Conservation (phyloP, 2,113 vertebrate genomes). For the Stegastes partitus region DNA sequence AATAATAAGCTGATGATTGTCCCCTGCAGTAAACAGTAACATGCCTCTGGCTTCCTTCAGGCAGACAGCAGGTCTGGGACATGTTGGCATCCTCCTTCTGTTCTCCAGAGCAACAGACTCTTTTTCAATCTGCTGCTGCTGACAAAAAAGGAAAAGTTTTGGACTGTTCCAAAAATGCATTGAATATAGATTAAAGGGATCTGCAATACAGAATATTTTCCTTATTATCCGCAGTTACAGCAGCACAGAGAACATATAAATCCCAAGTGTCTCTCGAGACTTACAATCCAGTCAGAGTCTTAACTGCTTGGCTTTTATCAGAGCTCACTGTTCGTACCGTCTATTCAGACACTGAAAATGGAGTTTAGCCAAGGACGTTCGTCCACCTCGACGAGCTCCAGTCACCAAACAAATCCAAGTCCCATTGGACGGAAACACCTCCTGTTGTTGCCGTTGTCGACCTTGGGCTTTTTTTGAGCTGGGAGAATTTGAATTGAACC, state of each 20-base stretch:
- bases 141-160: too few species aligned
- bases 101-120: too few species aligned
- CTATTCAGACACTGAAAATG: background rate
- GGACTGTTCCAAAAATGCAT: too few species aligned
- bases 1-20: background rate
- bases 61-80: conserved; percentile 15
- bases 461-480: conserved; percentile 52
- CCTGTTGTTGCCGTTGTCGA: conserved; percentile 22
- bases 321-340: conserved; percentile 8
- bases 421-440: conserved; percentile 31
- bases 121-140: too few species aligned
- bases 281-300: conserved; percentile 20
- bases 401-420: conserved; percentile 20
- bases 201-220: too few species aligned
- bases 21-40: background rate
- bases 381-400: conserved; percentile 10
- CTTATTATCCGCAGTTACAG: too few species aligned
- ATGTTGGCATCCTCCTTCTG: conserved; percentile 9
- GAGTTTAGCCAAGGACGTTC: conserved; percentile 43
- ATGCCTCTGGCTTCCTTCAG: conserved; percentile 37
- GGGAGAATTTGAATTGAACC: conserved; percentile 24
- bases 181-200: too few species aligned
- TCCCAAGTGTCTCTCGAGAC: background rate
- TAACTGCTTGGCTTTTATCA: conserved; percentile 10
- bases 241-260: too few species aligned